A percentile compares a stretch with the other conserved stretches of the same genome.
Conservation (phyloP, 1,140 invertebrate species). For the Acyrthosiphon pisum region DNA sequence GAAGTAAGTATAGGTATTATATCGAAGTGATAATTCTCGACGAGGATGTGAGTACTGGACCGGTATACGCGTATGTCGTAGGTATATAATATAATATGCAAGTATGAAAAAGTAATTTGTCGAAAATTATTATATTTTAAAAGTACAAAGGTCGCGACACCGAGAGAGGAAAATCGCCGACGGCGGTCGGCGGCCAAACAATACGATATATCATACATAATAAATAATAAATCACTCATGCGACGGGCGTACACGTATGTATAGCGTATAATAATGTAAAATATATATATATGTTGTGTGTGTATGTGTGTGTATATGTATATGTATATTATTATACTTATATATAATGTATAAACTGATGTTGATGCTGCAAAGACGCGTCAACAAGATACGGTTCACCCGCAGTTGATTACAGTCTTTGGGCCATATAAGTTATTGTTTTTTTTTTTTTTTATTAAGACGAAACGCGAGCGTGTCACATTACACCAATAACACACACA, state of each 20-base stretch:
- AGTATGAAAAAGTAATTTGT: conserved; percentile 1
- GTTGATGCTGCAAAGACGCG: not conserved
- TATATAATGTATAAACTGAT: not conserved
- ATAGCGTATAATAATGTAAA: not conserved
- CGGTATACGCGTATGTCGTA: not conserved
- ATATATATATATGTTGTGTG: not conserved
- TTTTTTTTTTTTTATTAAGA: not conserved
- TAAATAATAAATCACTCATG: not conserved
- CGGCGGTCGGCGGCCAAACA: not conserved
- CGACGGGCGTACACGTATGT: not conserved
- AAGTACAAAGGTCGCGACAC: not conserved
- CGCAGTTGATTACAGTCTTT: not conserved
- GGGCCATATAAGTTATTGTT: not conserved
- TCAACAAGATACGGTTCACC: not conserved
- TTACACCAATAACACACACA: not conserved
- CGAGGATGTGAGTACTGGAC: not conserved
- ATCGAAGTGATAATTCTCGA: not conserved
- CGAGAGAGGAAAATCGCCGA: not conserved
- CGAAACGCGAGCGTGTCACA: not conserved
- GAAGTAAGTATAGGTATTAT: not conserved
- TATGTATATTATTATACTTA: not conserved
- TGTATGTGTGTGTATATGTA: no score
- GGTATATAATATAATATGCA: not conserved
- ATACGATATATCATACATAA: not conserved
- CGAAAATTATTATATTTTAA: conserved; percentile 26